These are phyloP conservation scores for Ascidia mentula DNA, from an alignment of 23 tunicate genomes.

Conservation along the genomic window DNA sequence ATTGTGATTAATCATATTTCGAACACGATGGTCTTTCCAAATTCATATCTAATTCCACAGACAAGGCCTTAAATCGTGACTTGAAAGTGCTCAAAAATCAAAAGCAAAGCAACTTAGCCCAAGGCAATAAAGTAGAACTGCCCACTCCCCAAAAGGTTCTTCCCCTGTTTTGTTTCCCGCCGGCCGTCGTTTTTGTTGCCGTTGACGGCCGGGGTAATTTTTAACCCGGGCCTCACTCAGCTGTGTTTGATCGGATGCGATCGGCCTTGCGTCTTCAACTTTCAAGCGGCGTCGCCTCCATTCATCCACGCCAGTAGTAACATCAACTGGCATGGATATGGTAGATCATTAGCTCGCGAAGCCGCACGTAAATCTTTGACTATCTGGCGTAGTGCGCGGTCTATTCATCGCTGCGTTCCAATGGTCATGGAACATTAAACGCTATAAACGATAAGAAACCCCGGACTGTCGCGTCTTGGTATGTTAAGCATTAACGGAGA, in stretches of 20 bases:
- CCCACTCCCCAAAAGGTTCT: no score
- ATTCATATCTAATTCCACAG: no score
- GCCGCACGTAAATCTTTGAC: slow-evolving; percentile 66
- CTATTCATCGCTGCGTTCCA: slow-evolving; percentile 1
- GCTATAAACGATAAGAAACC: background rate
- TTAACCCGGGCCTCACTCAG: slow-evolving; percentile 6
- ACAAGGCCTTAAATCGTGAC: no score
- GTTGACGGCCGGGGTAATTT: background rate
- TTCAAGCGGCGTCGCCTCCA: background rate
- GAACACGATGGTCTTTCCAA: no score
- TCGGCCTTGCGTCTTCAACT: background rate
- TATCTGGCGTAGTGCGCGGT: slow-evolving; percentile 11
- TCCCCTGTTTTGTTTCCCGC: background rate
- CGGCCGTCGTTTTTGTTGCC: background rate
- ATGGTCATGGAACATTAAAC: no score
- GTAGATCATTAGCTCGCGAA: slow-evolving; percentile 50
- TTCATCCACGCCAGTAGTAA: background rate
- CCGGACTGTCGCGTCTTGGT: background rate
- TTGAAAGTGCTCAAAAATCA: no score
- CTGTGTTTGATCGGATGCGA: background rate
- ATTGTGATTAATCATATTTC: no score
- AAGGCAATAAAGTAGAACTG: no score
- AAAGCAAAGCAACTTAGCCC: no score
- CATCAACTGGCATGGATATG: background rate
- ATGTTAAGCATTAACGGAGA: slow-evolving; percentile 61